Evolutionary conservation across 2,888 invertebrate species (phyloP).

Genomic region (Spialia ferax): DNA sequence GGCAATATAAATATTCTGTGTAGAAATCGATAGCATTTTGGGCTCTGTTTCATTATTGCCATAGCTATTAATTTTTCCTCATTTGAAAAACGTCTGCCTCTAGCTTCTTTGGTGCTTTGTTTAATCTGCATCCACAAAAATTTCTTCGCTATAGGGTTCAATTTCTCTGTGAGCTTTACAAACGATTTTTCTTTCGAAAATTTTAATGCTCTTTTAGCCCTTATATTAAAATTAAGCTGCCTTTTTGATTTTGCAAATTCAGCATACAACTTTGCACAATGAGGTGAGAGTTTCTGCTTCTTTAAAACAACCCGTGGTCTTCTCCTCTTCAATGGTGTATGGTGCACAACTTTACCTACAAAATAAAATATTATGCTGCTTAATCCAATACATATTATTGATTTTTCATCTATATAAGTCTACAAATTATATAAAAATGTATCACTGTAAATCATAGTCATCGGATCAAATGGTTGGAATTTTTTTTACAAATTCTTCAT

Average conservation of each 20-base stretch:
- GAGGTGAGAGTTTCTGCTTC: neutral
- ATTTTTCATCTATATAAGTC: too few relatives aligned
- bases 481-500: too few relatives aligned
- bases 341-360: too few relatives aligned
- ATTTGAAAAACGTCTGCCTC: neutral
- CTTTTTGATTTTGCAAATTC: neutral
- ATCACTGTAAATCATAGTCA: too few relatives aligned
- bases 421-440: too few relatives aligned
- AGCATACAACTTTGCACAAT: neutral
- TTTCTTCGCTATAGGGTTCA: constrained; percentile 4
- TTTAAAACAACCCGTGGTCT: neutral
- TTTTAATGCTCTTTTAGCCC: neutral
- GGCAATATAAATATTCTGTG: neutral
- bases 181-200: neutral
- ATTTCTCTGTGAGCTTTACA: neutral
- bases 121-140: constrained; percentile 4
- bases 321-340: neutral
- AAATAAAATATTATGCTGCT: neutral
- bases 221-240: neutral
- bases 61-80: neutral
- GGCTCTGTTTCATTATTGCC: constrained; percentile 2
- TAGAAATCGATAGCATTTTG: neutral
- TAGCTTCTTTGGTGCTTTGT: neutral
- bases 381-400: too few relatives aligned
- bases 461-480: too few relatives aligned